Conservation (phyloP, 1,140 invertebrate genomes). For the Euura saliciscinereae region DNA sequence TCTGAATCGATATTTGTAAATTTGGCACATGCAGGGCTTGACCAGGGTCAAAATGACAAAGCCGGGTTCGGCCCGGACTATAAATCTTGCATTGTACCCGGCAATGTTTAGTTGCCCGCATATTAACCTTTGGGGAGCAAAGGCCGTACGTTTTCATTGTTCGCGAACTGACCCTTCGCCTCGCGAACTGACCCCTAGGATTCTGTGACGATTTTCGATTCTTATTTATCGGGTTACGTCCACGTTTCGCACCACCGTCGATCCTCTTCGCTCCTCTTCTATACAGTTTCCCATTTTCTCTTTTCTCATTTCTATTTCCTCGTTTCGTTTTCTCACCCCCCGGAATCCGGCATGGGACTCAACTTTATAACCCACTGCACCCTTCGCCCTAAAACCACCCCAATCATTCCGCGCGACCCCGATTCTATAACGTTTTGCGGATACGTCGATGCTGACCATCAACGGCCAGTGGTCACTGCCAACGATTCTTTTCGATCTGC, state of each 20-base stretch:
- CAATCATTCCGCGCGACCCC: too few relatives aligned
- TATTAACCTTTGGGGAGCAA: neutral
- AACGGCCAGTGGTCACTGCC: too few relatives aligned
- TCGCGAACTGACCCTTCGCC: conserved; percentile 1
- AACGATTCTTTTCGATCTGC: too few relatives aligned
- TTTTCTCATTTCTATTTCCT: too few relatives aligned
- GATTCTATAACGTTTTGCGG: too few relatives aligned
- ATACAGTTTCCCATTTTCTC: too few relatives aligned
- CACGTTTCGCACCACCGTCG: neutral
- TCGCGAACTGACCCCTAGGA: neutral
- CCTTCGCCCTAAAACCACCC: too few relatives aligned
- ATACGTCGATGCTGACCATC: too few relatives aligned
- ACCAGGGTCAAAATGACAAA: neutral
- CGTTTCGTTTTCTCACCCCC: too few relatives aligned
- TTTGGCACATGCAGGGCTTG: neutral
- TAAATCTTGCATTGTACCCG: conserved; percentile 3
- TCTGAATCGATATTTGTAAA: neutral
- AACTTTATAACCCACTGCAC: too few relatives aligned
- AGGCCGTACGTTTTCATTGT: neutral
- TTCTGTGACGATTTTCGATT: neutral
- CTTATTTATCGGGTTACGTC: conserved; percentile 5
- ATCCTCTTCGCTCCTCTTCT: too few relatives aligned
- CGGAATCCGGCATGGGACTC: too few relatives aligned
- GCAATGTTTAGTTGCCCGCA: conserved; percentile 6
- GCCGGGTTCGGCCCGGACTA: neutral